A percentile compares a stretch with the other conserved stretches of the same genome.
These are phyloP conservation scores for Zoanthus gigantus DNA, from an alignment of 92 coral and sea anemone genomes.

Conservation along the genomic window DNA sequence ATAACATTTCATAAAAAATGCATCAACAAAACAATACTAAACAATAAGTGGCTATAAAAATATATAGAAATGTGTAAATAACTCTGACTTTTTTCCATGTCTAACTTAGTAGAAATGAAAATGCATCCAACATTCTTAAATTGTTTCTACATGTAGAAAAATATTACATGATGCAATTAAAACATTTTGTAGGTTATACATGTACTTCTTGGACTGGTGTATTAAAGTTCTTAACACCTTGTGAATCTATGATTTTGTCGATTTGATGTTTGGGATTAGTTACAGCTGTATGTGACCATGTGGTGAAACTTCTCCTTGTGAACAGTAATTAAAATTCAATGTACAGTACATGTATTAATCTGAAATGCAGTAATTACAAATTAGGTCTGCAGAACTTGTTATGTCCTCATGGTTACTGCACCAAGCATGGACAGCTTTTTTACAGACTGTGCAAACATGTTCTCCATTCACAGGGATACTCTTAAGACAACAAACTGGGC, in stretches of 20 bases:
- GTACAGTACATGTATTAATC: slow-evolving; percentile 38
- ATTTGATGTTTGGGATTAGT: slow-evolving; percentile 40
- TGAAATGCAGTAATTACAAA: slow-evolving; percentile 63
- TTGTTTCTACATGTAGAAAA: slow-evolving; percentile 6
- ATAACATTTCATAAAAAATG: slow-evolving; percentile 9
- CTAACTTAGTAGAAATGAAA: slow-evolving; percentile 20
- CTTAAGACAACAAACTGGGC: slow-evolving; percentile 38
- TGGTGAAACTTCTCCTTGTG: slow-evolving; percentile 20
- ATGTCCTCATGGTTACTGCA: slow-evolving; percentile 76
- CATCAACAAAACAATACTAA: slow-evolving; percentile 10
- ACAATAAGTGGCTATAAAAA: slow-evolving; percentile 18
- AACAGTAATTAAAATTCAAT: slow-evolving; percentile 11
- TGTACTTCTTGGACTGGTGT: slow-evolving; percentile 31
- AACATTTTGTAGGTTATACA: slow-evolving; percentile 30
- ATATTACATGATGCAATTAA: slow-evolving; percentile 1
- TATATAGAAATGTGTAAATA: slow-evolving; percentile 15
- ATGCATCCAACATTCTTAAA: slow-evolving; percentile 20
- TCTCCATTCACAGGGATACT: slow-evolving; percentile 74
- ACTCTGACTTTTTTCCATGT: slow-evolving; percentile 27
- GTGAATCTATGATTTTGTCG: slow-evolving; percentile 40
- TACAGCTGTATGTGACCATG: slow-evolving; percentile 23
- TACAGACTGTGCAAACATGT: slow-evolving; percentile 63
- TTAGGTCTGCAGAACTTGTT: slow-evolving; percentile 68
- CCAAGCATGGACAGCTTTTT: slow-evolving; percentile 72
- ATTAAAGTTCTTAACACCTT: slow-evolving; percentile 30